Percentiles rank a stretch among this genome's conserved stretches.
These are phyloP conservation scores for Brachionus angularis DNA, from an alignment of 1,140 invertebrate species.

Conservation along the genomic window DNA sequence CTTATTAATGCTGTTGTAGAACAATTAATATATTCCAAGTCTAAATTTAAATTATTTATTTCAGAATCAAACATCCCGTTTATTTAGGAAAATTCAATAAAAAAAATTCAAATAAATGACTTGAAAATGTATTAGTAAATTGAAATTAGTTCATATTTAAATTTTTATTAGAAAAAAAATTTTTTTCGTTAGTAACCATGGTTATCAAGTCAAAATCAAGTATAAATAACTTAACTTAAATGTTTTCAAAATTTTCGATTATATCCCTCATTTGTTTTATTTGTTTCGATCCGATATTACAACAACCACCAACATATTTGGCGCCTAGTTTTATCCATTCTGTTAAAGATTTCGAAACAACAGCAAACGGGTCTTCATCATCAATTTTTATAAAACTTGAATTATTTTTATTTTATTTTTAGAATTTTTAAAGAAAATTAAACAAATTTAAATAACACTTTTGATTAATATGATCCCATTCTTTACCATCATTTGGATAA, in stretches of 20 bases:
- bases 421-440: not conserved
- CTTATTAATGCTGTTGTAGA: slow-evolving; percentile 29
- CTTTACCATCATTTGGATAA: slow-evolving; percentile 71
- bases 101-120: too few relatives aligned
- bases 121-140: too few relatives aligned
- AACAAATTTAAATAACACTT: not conserved
- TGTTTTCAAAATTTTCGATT: not conserved
- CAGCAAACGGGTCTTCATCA: slow-evolving; percentile 60
- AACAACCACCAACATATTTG: slow-evolving; percentile 73
- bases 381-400: slow-evolving; percentile 61
- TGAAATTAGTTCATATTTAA: not conserved
- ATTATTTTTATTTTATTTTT: not conserved
- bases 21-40: slow-evolving; percentile 31
- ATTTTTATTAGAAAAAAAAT: not conserved
- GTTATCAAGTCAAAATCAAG: not conserved
- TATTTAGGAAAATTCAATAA: too few relatives aligned
- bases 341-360: slow-evolving; percentile 63
- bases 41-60: slow-evolving; percentile 19
- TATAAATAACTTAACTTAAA: slow-evolving; percentile 36
- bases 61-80: too few relatives aligned
- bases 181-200: slow-evolving; percentile 15
- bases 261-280: not conserved
- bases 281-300: slow-evolving; percentile 50
- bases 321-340: slow-evolving; percentile 70
- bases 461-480: slow-evolving; percentile 59